Conservation (phyloP, 2,113 vertebrate species). For the Crypturellus undulatus region DNA sequence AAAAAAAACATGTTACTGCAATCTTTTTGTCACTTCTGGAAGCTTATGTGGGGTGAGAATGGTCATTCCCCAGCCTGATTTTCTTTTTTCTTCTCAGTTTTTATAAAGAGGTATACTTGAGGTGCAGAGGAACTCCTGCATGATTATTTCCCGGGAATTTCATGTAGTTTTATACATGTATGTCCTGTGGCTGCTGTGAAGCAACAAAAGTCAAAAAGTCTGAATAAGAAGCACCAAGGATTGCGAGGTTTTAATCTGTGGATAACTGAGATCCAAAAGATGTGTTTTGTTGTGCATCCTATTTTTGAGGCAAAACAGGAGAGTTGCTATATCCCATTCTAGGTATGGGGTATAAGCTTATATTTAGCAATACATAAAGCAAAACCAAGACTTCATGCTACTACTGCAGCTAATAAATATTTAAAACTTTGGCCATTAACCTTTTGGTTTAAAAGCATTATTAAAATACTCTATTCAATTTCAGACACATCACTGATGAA, state of each 20-base stretch:
- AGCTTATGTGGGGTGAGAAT: neutral
- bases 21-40: neutral
- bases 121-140: neutral
- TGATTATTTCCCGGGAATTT: neutral
- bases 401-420: neutral
- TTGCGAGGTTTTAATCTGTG: neutral
- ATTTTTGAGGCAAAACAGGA: neutral
- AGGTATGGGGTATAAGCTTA: neutral
- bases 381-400: neutral
- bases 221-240: neutral
- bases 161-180: neutral
- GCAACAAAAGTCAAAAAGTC: neutral
- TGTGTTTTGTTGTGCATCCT: neutral
- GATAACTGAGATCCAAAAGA: neutral
- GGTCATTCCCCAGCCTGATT: accelerated
- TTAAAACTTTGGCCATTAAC: neutral
- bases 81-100: neutral
- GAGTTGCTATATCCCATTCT: neutral
- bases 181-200: neutral
- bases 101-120: neutral
- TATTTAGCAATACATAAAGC: neutral
- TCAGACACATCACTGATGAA: neutral
- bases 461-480: neutral
- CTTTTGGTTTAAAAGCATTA: neutral
- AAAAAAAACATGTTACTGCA: neutral